Evolutionary conservation across 2,113 vertebrate genomes (phyloP), one percentile per base, ranked within the genome.

Genomic region (Mastomys coucha): DNA sequence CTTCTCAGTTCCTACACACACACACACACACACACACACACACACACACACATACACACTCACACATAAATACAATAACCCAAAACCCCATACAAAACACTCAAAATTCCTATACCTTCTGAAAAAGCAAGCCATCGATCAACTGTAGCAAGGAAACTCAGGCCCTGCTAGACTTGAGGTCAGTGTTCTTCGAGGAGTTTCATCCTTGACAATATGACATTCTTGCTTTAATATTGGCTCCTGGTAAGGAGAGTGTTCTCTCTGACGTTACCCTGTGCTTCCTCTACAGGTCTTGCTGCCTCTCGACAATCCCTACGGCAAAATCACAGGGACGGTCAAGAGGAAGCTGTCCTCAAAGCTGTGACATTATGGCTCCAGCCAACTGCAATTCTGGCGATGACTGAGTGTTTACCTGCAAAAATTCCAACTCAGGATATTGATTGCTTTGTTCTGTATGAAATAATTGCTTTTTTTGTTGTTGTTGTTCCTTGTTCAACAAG

Each of bases 261-360:
- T 86, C 51, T 95, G 81, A 96, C 70, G 16, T 78, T 78, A 67
- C 87, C 22, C 5, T 72, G 72, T 88, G 78, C 0, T 70, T 95
- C 28, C 56, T 80, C 73, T 93, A 67, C 98, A 99, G 99, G 99
- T 99, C 91, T 98, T 99, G 88, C 97, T 99, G 93, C 99, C 99
- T 19, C 96, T 99, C 75, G 99, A 99, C 95, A 98, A 98, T 97
- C 99, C 99, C 2, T 99, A 99, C 5, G 99, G 99, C 16, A 99
- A 98, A 98, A 99, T 99, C 73, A 98, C 99, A 53, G 99, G 99
- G n/a, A 99, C 99, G 0, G 98, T 99, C 56, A 97, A 98, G 95
- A 99, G 99, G 97, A 99, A 98, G 97, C 91, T 96, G 69, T 73
- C n/a, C 81, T 98, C 99, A 28, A 99, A 98, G 98, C 98, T 99